phyloP scores from a whole-genome alignment of 2,888 invertebrate species.

The Melanostoma mellinum region DNA sequence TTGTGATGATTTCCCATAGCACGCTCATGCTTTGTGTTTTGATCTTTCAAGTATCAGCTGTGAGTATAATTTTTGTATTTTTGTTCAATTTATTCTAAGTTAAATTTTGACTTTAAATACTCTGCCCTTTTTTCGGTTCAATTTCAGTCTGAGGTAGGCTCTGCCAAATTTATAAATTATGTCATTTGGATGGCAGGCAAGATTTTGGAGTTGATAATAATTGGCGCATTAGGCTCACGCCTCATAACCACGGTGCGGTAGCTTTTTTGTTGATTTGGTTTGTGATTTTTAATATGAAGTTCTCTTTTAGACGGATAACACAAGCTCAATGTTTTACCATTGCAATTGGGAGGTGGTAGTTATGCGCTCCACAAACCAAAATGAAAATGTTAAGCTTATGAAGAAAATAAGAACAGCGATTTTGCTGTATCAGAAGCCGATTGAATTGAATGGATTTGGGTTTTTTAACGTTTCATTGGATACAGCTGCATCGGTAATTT shows the following conservation, averaged over 20 bases:
- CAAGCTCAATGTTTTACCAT: conserved; percentile 73
- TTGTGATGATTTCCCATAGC: conserved; percentile 76
- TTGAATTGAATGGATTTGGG: conserved; percentile 67
- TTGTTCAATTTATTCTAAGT: too few species aligned
- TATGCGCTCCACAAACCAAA: conserved; percentile 49
- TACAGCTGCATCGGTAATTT: conserved; percentile 67
- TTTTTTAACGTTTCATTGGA: conserved; percentile 73
- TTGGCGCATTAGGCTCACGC: conserved; percentile 74
- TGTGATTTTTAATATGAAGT: background rate
- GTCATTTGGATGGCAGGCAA: conserved; percentile 73
- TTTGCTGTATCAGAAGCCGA: conserved; percentile 71
- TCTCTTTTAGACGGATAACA: conserved; percentile 69
- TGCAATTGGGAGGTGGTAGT: conserved; percentile 74
- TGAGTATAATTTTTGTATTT: background rate
- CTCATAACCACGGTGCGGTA: conserved; percentile 64
- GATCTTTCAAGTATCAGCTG: conserved; percentile 30
- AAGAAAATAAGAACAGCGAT: conserved; percentile 70
- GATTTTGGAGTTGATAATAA: conserved; percentile 72
- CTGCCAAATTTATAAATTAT: conserved; percentile 63
- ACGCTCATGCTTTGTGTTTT: conserved; percentile 75
- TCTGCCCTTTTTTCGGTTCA: background rate
- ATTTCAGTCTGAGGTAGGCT: conserved; percentile 26
- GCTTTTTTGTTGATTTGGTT: background rate
- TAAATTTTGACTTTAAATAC: too few species aligned
- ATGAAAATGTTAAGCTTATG: conserved; percentile 72